Conservation (phyloP, 2,797 vertebrate species). For the Myotis vivesi region DNA sequence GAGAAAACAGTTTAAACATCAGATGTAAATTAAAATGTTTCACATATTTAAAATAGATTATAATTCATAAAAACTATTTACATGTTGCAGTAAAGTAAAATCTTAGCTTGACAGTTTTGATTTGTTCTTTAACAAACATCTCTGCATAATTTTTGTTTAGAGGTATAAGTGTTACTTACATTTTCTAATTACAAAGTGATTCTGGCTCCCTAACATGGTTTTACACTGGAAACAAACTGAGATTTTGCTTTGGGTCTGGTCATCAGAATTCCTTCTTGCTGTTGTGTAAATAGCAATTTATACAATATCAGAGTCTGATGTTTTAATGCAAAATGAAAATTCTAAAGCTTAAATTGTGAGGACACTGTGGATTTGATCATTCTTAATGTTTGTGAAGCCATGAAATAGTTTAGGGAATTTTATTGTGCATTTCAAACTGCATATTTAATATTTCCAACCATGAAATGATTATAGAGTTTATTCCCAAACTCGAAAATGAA, state of each 20-base stretch:
- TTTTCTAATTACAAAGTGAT: constrained; percentile 23
- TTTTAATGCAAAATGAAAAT: constrained; percentile 42
- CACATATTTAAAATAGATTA: constrained; percentile 40
- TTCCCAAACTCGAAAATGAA: constrained; percentile 71
- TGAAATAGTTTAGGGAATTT: constrained; percentile 68
- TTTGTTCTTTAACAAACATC: constrained; percentile 52
- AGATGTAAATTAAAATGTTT: constrained; percentile 63
- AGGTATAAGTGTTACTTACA: neutral
- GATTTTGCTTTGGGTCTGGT: neutral
- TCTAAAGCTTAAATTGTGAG: constrained; percentile 42
- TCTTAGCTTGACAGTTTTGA: constrained; percentile 45
- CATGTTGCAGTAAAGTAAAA: constrained; percentile 52
- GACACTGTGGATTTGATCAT: constrained; percentile 39
- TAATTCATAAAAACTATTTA: constrained; percentile 66
- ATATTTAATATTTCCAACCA: constrained; percentile 69
- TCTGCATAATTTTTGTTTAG: neutral
- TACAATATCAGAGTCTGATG: neutral
- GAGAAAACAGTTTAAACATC: constrained; percentile 65
- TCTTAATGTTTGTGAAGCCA: constrained; percentile 53
- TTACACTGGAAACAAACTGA: neutral
- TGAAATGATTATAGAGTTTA: constrained; percentile 69
- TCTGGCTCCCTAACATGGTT: neutral
- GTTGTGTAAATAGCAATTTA: neutral
- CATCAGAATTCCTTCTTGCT: neutral
- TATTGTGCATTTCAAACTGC: constrained; percentile 68